phyloP scores from a whole-genome alignment of 2,888 invertebrate species.

The Coleophora deauratella region DNA sequence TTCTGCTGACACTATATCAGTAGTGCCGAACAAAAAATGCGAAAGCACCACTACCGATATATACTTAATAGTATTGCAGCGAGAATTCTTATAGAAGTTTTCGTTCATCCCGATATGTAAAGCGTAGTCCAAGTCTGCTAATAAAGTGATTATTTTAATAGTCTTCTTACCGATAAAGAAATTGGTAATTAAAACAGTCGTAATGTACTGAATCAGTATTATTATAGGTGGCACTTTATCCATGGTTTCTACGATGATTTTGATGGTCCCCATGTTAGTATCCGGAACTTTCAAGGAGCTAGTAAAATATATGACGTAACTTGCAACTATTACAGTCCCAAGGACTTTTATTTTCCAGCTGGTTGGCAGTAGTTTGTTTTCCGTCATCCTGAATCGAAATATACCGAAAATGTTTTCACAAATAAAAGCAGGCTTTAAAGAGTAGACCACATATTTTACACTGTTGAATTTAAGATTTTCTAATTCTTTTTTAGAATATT shows the following conservation, averaged over 20 bases:
- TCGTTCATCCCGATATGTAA: constrained; percentile 22
- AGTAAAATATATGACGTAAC: constrained; percentile 17
- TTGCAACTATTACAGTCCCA: constrained; percentile 16
- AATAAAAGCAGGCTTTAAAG: constrained; percentile 25
- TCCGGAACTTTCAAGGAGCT: constrained; percentile 14
- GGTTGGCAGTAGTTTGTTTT: constrained; percentile 22
- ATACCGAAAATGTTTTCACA: constrained; percentile 36
- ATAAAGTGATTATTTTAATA: constrained; percentile 24
- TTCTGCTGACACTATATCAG: constrained; percentile 20
- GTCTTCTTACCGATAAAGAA: constrained; percentile 25
- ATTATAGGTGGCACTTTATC: constrained; percentile 27
- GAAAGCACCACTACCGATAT: constrained; percentile 17
- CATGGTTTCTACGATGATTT: constrained; percentile 19
- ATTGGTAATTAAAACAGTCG: constrained; percentile 23
- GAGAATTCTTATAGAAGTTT: constrained; percentile 27
- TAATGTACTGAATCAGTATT: constrained; percentile 28
- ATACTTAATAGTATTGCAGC: constrained; percentile 15
- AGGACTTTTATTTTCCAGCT: constrained; percentile 27
- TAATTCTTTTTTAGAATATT: constrained; percentile 6
- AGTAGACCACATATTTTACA: constrained; percentile 16
- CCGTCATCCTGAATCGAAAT: constrained; percentile 27
- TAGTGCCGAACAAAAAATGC: constrained; percentile 17
- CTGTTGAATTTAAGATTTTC: constrained; percentile 4
- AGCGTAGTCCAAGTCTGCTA: constrained; percentile 29
- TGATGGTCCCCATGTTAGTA: constrained; percentile 10